Base-by-base conservation (phyloP, 1,140 invertebrate genomes). In the Lasaia peninsularis region DNA sequence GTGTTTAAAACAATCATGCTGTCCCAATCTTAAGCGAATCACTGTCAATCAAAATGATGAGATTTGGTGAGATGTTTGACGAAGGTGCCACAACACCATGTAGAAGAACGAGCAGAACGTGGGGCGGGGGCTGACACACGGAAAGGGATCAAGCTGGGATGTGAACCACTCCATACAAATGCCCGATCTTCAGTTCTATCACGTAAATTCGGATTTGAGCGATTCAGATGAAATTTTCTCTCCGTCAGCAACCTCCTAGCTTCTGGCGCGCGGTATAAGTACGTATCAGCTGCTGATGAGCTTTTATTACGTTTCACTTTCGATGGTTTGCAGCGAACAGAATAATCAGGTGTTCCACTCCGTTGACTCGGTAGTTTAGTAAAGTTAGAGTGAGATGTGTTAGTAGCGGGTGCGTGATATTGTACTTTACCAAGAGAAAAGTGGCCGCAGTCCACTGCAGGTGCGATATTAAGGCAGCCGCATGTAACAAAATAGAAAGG, bases 371-470 rank as follows among this genome's bases (percentile, higher is more conserved):
- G 64, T 58, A 77, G 60, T 74, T 79, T 83, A 63, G 76, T 80
- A 71, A 75, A 77, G 75, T 81, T 82, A 80, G 66, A 76, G 65
- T 85, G 83, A 63, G 76, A 67, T 75, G 79, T 80, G 88, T 90
- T 89, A 91, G 89, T 86, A 84, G 80, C 83, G 88, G 88, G 89
- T 86, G 91, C 91, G 88, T 91, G 91, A 90, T 91, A 90, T 88
- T 90, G 91, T 91, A 92, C 91, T 86, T 92, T 92, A 91, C 91
- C 92, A 78, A 91, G 86, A 81, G 91, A 91, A 72, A 91, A 89
- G 77, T 85, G 89, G 78, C 84, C 88, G 83, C 90, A 90, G 78
- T 92, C 92, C 91, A 90, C 91, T 92, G 91, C 87, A 84, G 82
- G 83, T 80, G 88, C 81, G 86, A 88, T 88, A 88, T 84, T 88